A percentile compares a stretch with the other conserved stretches of the same genome.
Conservation (phyloP, 2,797 vertebrate genomes). For the Buphagus erythrorhynchus region DNA sequence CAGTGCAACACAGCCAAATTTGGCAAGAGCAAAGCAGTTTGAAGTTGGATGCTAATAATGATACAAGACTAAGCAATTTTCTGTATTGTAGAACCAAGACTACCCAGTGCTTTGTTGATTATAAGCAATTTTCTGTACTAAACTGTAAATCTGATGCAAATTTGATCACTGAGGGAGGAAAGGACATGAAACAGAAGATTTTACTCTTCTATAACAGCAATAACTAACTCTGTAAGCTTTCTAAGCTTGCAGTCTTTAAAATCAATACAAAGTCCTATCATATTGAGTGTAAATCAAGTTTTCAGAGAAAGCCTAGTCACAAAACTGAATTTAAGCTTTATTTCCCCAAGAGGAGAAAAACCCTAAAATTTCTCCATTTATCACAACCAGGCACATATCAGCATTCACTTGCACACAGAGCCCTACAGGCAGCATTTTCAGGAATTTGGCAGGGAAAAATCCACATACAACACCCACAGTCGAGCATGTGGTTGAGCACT, state of each 20-base stretch:
- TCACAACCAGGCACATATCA: not conserved
- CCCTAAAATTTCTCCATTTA: not conserved
- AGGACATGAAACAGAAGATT: not conserved
- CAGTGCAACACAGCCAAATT: not conserved
- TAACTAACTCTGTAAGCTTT: not conserved
- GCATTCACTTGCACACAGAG: not conserved
- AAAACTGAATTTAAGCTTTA: not conserved
- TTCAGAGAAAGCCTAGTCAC: not conserved
- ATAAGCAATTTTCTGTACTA: not conserved
- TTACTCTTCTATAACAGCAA: not conserved
- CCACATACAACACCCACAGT: fast-evolving
- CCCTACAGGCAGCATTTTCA: not conserved
- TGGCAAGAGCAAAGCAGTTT: not conserved
- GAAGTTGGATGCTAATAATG: not conserved
- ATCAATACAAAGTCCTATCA: not conserved
- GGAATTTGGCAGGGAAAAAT: not conserved
- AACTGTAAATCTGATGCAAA: not conserved
- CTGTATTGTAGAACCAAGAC: not conserved
- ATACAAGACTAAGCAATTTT: not conserved
- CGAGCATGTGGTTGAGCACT: fast-evolving
- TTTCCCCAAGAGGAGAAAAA: not conserved
- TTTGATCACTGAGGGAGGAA: not conserved
- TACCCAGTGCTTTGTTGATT: not conserved
- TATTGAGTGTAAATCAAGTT: not conserved
- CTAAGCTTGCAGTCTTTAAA: not conserved